phyloP scores from a whole-genome alignment of 2,888 invertebrate genomes.

The Machimus rusticus region DNA sequence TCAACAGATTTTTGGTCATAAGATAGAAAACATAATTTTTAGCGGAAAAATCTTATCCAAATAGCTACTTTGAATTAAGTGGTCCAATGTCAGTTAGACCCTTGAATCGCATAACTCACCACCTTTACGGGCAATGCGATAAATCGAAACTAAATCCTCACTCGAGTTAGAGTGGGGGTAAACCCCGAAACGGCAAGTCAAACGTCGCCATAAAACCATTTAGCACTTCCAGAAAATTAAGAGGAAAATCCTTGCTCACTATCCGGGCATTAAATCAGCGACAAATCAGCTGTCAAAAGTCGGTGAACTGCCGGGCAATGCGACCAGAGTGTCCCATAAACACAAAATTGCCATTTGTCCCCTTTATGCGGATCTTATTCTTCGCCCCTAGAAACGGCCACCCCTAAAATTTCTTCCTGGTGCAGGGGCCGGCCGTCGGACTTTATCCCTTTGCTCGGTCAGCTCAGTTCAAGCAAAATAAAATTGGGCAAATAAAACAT shows the following conservation, averaged over 20 bases:
- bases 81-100: background rate
- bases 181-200: background rate
- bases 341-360: slow-evolving; percentile 22
- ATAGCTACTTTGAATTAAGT: background rate
- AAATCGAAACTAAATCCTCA: background rate
- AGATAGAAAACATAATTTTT: no score
- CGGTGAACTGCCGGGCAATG: background rate
- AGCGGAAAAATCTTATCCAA: no score
- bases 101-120: background rate
- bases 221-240: slow-evolving; percentile 4
- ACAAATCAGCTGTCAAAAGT: slow-evolving; percentile 35
- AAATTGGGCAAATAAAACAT: slow-evolving; percentile 10
- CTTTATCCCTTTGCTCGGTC: slow-evolving; percentile 32
- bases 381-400: background rate
- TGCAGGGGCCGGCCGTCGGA: background rate
- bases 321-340: slow-evolving; percentile 16
- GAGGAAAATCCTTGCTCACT: slow-evolving; percentile 9
- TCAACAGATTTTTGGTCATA: no score
- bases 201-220: background rate
- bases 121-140: background rate
- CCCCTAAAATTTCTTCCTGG: background rate
- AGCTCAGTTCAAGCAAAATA: slow-evolving; percentile 5
- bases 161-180: background rate
- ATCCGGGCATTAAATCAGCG: background rate
- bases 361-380: background rate